Base-by-base conservation (phyloP, 1,140 invertebrate genomes). In the Apis laboriosa region DNA sequence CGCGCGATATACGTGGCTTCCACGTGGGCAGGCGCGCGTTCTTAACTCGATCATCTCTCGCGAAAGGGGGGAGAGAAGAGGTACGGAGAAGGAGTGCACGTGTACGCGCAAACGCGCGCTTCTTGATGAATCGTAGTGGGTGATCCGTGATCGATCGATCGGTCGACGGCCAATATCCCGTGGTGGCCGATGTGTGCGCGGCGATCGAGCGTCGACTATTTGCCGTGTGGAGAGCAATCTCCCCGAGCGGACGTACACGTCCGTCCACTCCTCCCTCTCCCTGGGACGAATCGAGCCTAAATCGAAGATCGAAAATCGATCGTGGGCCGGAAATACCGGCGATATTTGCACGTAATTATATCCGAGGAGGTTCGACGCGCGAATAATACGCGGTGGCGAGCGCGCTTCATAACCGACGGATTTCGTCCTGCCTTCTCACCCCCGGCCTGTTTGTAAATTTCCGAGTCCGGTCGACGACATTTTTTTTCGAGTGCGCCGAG, bases 251-350 rank as follows among this genome's bases (percentile, higher is more conserved):
- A 76, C 60, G 61, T 56, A 77, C 8, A 24, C 55, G 55, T 17
- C 34, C 34, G 34, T 34, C 3, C 34, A 28, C 28, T 28, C 24
- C 12, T 55, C 13, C 13, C 53, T 15, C 53, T 55, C 55, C 43
- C 70, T 71, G 76, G 78, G 68, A 71, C 76, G 73, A 88, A 83
- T 79, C 34, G 34, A 34, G 2, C 72, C 87, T 78, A 83, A 88
- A 88, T 88, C 86, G 67, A 88, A 88, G 87, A 88, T 88, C 61
- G 86, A 83, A 88, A 88, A 88, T 88, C 86, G 86, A 88, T 88
- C 83, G 67, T 17, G 21, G 24, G 15, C 17, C 79, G 67, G 79
- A 81, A 80, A 77, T 82, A 87, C 80, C 73, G 28, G 21, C 86
- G 63, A 80, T 88, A 88, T 88, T 88, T 88, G 86, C 80, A 77